These are phyloP conservation scores for Dorcus hopei DNA, from an alignment of 2,888 invertebrate genomes.

Conservation along the genomic window DNA sequence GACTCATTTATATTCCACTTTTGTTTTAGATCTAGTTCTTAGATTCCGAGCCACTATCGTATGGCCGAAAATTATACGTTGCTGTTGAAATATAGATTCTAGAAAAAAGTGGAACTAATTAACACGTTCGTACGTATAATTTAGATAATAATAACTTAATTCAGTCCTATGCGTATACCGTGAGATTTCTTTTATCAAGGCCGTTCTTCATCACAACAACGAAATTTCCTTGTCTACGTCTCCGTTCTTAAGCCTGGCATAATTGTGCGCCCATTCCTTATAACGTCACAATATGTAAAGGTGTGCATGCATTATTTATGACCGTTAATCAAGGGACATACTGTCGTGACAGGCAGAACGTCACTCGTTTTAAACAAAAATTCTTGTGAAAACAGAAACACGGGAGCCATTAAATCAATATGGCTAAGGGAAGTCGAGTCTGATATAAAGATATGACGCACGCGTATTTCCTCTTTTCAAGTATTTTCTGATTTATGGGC, in stretches of 20 bases:
- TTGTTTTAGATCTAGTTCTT: neutral
- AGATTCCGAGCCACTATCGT: neutral
- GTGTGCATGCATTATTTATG: conserved; percentile 26
- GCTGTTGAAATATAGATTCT: too few relatives aligned
- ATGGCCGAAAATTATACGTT: too few relatives aligned
- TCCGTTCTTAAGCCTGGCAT: too few relatives aligned
- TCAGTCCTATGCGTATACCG: too few relatives aligned
- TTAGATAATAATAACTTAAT: too few relatives aligned
- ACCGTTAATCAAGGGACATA: conserved; percentile 26
- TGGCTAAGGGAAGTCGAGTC: conserved; percentile 26
- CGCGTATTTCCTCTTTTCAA: conserved; percentile 34
- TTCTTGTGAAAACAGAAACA: conserved; percentile 18
- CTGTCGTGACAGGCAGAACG: conserved; percentile 22
- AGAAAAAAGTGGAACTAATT: too few relatives aligned
- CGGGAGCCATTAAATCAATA: conserved; percentile 32
- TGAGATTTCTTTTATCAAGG: too few relatives aligned
- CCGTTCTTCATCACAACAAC: too few relatives aligned
- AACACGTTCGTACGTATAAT: too few relatives aligned
- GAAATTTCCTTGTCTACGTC: neutral
- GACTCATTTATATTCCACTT: neutral
- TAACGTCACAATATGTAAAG: conserved; percentile 14
- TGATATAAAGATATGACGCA: conserved; percentile 32
- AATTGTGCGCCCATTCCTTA: conserved; percentile 5
- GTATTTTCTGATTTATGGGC: conserved; percentile 23
- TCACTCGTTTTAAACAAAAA: conserved; percentile 12